Percentiles rank a stretch among this genome's conserved stretches.
These are phyloP conservation scores for Chironomus striatipennis DNA, from an alignment of 1,140 invertebrate genomes.

Conservation along the genomic window DNA sequence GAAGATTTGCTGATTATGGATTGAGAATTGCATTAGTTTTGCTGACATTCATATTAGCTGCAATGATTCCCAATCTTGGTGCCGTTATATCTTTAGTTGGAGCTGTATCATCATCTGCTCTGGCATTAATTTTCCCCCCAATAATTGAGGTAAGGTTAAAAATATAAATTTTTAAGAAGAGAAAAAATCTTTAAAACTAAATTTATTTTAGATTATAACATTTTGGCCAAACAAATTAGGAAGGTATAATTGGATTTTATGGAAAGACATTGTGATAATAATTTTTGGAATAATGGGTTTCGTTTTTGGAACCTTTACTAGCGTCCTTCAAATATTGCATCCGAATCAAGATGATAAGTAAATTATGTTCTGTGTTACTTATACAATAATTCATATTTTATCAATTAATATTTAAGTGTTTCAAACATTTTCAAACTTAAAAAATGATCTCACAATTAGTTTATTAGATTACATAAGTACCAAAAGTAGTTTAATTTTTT, in stretches of 20 bases:
- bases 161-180: too few relatives aligned
- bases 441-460: too few relatives aligned
- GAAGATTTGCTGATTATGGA: slow-evolving; percentile 55
- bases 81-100: slow-evolving; percentile 86
- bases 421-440: too few relatives aligned
- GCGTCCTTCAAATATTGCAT: slow-evolving; percentile 54
- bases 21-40: slow-evolving; percentile 62
- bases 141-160: slow-evolving; percentile 54
- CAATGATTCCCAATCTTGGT: slow-evolving; percentile 76
- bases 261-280: slow-evolving; percentile 63
- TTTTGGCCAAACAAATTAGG: slow-evolving; percentile 59
- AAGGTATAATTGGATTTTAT: slow-evolving; percentile 50
- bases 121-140: slow-evolving; percentile 86
- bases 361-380: not conserved
- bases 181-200: too few relatives aligned
- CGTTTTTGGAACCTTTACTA: slow-evolving; percentile 68
- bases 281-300: slow-evolving; percentile 68
- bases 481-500: too few relatives aligned
- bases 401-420: too few relatives aligned
- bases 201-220: slow-evolving; percentile 50
- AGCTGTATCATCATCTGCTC: slow-evolving; percentile 76
- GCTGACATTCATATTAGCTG: slow-evolving; percentile 73
- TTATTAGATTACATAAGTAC: too few relatives aligned
- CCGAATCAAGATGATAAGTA: slow-evolving; percentile 27
- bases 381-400: too few relatives aligned